Evolutionary conservation across 2,113 vertebrate genomes (phyloP).

Genomic region (Gymnorhina tibicen): DNA sequence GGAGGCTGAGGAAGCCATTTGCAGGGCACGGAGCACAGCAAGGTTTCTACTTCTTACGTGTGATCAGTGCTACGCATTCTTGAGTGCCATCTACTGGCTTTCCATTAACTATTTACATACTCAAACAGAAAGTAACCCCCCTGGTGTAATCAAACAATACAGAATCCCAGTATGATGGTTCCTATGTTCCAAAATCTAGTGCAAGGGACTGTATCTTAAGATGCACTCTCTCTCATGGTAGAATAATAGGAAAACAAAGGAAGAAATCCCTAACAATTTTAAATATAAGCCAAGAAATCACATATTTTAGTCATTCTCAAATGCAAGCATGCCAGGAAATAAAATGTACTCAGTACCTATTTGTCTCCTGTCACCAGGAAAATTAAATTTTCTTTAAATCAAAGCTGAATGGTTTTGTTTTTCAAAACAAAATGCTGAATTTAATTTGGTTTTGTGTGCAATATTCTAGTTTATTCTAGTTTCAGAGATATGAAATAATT

Average conservation of each 20-base stretch:
- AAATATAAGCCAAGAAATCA: not conserved
- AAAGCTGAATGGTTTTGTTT: not conserved
- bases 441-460: not conserved
- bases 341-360: not conserved
- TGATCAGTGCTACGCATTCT: not conserved
- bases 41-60: not conserved
- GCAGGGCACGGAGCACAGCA: not conserved
- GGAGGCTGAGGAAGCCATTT: constrained; percentile 11
- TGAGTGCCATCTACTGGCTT: constrained; percentile 46
- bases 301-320: not conserved
- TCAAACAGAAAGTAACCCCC: not conserved
- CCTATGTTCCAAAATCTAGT: not conserved
- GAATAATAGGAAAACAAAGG: not conserved
- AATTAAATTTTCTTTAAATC: not conserved
- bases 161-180: not conserved
- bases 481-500: not conserved
- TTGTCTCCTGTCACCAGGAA: not conserved
- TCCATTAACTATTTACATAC: not conserved
- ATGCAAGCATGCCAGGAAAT: not conserved
- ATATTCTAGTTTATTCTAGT: not conserved
- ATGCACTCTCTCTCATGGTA: rapidly evolving
- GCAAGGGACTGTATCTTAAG: not conserved
- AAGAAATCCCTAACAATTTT: not conserved
- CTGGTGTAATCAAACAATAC: not conserved
- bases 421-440: not conserved